Evolutionary conservation across 35 echinoderm and acorn worm species (phyloP), one percentile per base, ranked within the genome.

Genomic region (Ptychodera flava): DNA sequence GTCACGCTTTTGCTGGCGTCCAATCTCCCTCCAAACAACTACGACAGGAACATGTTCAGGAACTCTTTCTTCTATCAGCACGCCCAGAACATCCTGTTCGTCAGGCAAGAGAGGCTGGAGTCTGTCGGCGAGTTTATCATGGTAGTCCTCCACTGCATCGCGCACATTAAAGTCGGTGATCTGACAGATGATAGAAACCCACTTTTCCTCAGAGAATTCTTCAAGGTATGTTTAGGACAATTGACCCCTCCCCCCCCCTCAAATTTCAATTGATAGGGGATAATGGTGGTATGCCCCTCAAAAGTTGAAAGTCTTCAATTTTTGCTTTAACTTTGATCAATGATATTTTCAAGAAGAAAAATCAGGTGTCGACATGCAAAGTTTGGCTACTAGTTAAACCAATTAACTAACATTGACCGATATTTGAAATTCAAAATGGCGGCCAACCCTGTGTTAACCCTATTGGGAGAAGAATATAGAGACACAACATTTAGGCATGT

Each of bases 51-150:
- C 82, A 98, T 98, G 95, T 98, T 94, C 92, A 35, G 95, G 14
- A 90, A 92, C 34, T 98, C 95, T 0, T 98, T 98, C 95, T 98
- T 98, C 85, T 96, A 92, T 88, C 95, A 98, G 85, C 95, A 92
- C 32, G 95, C 95, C 37, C 87, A 90, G 78, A 92, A 92, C 35
- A 98, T 98, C 79, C 83, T 98, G 53, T 98, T 98, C 35, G 79
- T 98, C 0, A 81, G 95, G 1, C 92, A 90, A 52, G 95, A 98
- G 88, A 78, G 95, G 29, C 84, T 98, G 80, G 95, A 94, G 35
- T 98, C 95, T 0, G 95, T 98, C 0, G 95, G 95, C 16, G 95
- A 98, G 64, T 98, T 98, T 35, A 85, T 98, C 30, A 94, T 94
- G 95, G 90, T 98, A 6, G 90, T 98, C 27, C 82, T 88, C 10